These are phyloP conservation scores for Rhagium mordax DNA, from an alignment of 2,888 invertebrate genomes.

Conservation along the genomic window DNA sequence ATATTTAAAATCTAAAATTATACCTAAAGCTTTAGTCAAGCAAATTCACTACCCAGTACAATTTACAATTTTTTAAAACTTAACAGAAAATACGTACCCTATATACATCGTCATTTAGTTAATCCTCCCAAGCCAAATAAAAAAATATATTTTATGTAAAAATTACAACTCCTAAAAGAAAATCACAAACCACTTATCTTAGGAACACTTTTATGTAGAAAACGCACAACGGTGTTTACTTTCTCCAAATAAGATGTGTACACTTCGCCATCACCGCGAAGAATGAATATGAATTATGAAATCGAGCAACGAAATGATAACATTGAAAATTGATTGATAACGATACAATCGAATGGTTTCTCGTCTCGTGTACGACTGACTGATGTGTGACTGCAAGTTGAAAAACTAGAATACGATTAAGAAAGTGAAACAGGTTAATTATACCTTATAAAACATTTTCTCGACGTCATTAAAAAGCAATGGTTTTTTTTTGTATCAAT, in stretches of 20 bases:
- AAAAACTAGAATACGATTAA: background rate
- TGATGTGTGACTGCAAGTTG: background rate
- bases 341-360: conserved; percentile 14
- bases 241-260: conserved; percentile 14
- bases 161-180: conserved; percentile 32
- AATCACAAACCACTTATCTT: conserved; percentile 32
- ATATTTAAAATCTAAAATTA: too few species aligned
- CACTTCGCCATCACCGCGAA: conserved; percentile 3
- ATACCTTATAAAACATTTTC: background rate
- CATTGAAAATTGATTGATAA: conserved; percentile 26
- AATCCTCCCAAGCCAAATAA: conserved; percentile 40
- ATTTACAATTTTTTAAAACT: too few species aligned
- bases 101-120: conserved; percentile 43
- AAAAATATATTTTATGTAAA: conserved; percentile 3
- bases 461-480: background rate
- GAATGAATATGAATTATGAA: conserved; percentile 7
- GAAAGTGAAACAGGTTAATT: conserved; percentile 9
- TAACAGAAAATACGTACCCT: conserved; percentile 45
- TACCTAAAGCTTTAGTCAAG: too few species aligned
- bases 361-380: background rate
- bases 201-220: background rate
- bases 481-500: too few species aligned
- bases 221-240: background rate
- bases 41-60: too few species aligned
- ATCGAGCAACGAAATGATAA: conserved; percentile 17